These are phyloP conservation scores for Acrocephalus scirpaceus DNA, from an alignment of 2,797 vertebrate genomes.

Conservation along the genomic window DNA sequence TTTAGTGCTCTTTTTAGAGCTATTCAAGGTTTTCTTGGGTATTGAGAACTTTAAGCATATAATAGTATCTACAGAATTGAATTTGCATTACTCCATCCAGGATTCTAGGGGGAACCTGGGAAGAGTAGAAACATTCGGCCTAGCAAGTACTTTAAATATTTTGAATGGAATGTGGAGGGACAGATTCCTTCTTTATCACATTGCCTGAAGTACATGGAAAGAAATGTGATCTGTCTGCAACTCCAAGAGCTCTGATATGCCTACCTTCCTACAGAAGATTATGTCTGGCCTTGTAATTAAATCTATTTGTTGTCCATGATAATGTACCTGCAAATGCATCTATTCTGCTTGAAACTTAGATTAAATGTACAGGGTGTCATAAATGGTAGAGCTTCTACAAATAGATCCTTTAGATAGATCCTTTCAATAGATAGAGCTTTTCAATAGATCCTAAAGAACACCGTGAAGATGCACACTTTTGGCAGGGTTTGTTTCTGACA, in stretches of 20 bases:
- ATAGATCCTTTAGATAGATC: no score
- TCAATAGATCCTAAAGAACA: neutral
- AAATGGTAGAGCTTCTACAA: neutral
- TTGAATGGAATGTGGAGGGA: neutral
- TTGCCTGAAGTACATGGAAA: neutral
- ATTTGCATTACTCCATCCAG: neutral
- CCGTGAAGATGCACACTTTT: neutral
- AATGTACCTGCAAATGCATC: neutral
- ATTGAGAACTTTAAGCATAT: neutral
- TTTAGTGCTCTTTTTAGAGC: conserved; percentile 50
- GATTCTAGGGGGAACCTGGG: neutral
- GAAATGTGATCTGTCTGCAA: neutral
- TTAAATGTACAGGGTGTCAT: neutral
- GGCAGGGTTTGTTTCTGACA: neutral
- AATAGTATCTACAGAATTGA: neutral
- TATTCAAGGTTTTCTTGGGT: conserved; percentile 41
- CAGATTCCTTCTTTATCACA: neutral
- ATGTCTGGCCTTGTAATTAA: neutral
- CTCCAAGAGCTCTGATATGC: neutral
- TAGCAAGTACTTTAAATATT: neutral
- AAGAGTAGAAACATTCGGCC: neutral
- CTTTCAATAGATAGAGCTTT: neutral
- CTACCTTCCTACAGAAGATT: neutral
- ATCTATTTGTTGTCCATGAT: neutral
- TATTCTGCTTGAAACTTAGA: neutral